Base-by-base conservation (phyloP, 2,888 invertebrate genomes). In the Melanostoma mellinum region DNA sequence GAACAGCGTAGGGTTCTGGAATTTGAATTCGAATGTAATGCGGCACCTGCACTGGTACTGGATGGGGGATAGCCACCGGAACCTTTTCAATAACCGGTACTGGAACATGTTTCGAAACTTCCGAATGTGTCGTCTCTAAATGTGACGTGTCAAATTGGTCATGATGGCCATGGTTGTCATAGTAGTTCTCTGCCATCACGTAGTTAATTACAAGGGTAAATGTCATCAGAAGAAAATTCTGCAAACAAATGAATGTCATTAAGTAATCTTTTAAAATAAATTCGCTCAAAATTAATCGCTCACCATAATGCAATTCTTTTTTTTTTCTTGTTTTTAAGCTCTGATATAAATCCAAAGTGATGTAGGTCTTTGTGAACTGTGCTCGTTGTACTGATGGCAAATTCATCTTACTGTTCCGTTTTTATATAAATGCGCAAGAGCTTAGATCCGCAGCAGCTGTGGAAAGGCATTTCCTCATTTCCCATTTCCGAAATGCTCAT, bases 1-100 rank as follows among this genome's bases (percentile, higher is more conserved):
- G 95, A 0, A 95, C 95, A 0, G 95, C 93, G 91, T 95, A 95
- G 2, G 95, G 95, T 78, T 95, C 94, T 1, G 95, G 95, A 58
- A 95, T 95, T 73, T 95, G 94, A 35, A 95, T 93, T 89, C 94
- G 94, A 85, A 95, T 89, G 20, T 92, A 88, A 85, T 91, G 90
- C 30, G 91, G 95, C 20, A 95, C 94, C 5, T 94, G 94, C 0
- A 95, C 94, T 0, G 94, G 94, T 32, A 95, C 94, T 0, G 95
- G 94, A 87, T 95, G 95, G 0, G 95, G 95, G 58, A 95, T 93
- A n/a, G 95, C 94, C 9, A 95, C 93, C 0, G 94, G 95, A 85
- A 95, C 92, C 91, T 95, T 95, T 91, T 95, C 95, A 81, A 95
- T 93, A 74, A 95, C 94, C 4, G 94, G 94, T 58, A 94, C 93